Evolutionary conservation across 2,113 vertebrate species (phyloP).

Genomic region (Sardina pilchardus): DNA sequence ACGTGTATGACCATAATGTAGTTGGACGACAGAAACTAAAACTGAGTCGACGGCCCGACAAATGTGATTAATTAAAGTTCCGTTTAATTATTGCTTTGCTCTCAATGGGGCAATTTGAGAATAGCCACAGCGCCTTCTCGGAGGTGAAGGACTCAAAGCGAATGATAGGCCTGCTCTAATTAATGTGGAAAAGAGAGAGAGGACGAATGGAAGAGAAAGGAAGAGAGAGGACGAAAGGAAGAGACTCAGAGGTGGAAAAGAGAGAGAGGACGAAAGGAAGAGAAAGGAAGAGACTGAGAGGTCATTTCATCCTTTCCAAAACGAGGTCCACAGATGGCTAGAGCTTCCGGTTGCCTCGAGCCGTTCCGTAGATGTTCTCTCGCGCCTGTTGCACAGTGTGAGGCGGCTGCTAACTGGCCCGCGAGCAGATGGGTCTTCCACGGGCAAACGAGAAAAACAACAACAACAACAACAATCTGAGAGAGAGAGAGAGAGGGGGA

Average conservation of each 20-base stretch:
- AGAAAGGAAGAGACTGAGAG: not conserved
- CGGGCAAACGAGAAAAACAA: not conserved
- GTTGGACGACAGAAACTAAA: not conserved
- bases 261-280: not conserved
- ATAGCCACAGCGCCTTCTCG: not conserved
- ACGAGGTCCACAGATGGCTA: slow-evolving; percentile 37
- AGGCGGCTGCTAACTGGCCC: slow-evolving; percentile 20
- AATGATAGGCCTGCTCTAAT: not conserved
- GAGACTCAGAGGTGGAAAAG: slow-evolving; percentile 20
- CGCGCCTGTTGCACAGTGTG: slow-evolving; percentile 43
- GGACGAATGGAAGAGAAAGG: not conserved
- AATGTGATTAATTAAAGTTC: not conserved
- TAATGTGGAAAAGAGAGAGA: not conserved
- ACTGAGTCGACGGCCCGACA: not conserved
- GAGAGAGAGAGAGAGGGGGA: not conserved
- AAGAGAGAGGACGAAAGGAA: not conserved
- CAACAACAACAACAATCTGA: not conserved
- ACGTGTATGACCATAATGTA: not conserved
- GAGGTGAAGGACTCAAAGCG: not conserved
- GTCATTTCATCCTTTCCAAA: slow-evolving; percentile 23
- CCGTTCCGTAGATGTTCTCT: slow-evolving; percentile 10
- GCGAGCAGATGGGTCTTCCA: slow-evolving; percentile 37
- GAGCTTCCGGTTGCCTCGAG: slow-evolving; percentile 31
- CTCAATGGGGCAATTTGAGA: not conserved
- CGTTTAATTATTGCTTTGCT: not conserved